Evolutionary conservation across 1,140 invertebrate genomes (phyloP).

Genomic region (Telenomus remus): DNA sequence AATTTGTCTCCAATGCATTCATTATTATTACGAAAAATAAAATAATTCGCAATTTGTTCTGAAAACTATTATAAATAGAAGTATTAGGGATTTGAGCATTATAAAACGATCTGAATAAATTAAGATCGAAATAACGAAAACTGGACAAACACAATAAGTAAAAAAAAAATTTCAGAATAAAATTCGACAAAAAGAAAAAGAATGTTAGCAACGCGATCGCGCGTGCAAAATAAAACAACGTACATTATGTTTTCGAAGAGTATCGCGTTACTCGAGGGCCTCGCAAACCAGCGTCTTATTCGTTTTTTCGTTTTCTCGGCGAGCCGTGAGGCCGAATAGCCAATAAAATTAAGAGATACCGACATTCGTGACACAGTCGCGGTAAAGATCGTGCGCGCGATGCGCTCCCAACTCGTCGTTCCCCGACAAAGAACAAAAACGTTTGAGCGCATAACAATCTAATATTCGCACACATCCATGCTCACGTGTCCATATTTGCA

Average conservation of each 20-base stretch:
- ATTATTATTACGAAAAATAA: too few relatives aligned
- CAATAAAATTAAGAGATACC: slow-evolving; percentile 71
- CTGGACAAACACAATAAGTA: slow-evolving; percentile 8
- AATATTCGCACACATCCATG: slow-evolving; percentile 30
- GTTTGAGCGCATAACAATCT: slow-evolving; percentile 48
- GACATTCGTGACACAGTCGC: slow-evolving; percentile 61
- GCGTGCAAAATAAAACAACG: slow-evolving; percentile 54
- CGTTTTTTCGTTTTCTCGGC: slow-evolving; percentile 59
- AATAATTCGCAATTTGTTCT: too few relatives aligned
- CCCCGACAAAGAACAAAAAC: slow-evolving; percentile 52
- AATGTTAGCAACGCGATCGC: not conserved
- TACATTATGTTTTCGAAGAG: slow-evolving; percentile 57
- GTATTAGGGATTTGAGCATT: too few relatives aligned
- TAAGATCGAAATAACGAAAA: too few relatives aligned
- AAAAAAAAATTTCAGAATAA: slow-evolving; percentile 24
- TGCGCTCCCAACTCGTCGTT: slow-evolving; percentile 46
- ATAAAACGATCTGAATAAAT: too few relatives aligned
- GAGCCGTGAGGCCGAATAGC: slow-evolving; percentile 52
- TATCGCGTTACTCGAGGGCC: slow-evolving; percentile 69
- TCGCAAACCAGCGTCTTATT: slow-evolving; percentile 35
- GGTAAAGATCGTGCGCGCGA: slow-evolving; percentile 59
- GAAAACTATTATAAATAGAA: too few relatives aligned
- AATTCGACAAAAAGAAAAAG: slow-evolving; percentile 6
- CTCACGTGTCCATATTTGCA: slow-evolving; percentile 12
- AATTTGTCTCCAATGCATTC: too few relatives aligned